A percentile compares a stretch with the other conserved stretches of the same genome.
Conservation (phyloP, 1,140 invertebrate species). For the Idris sp. region DNA sequence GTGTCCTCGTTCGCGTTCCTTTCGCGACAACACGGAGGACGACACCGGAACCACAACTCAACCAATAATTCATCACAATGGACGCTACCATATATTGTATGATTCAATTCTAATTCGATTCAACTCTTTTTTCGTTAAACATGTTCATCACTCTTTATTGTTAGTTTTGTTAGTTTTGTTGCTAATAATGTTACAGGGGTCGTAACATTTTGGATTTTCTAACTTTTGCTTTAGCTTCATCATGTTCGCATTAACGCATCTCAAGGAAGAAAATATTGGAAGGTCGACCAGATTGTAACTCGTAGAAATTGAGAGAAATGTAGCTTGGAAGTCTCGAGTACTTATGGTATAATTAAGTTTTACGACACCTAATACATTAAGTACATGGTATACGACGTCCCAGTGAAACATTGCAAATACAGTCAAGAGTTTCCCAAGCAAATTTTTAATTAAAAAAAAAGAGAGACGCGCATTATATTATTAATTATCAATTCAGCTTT, state of each 20-base stretch:
- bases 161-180: too few species aligned
- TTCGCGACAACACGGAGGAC: slow-evolving; percentile 44
- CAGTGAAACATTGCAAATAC: slow-evolving; percentile 45
- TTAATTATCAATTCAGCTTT: slow-evolving; percentile 49
- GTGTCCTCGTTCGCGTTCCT: slow-evolving; percentile 63
- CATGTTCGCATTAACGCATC: slow-evolving; percentile 41
- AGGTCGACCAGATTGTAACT: slow-evolving; percentile 59
- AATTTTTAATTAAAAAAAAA: slow-evolving; percentile 33
- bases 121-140: too few species aligned
- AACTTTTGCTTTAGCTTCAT: slow-evolving; percentile 21
- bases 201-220: slow-evolving; percentile 9
- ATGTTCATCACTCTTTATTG: too few species aligned
- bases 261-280: slow-evolving; percentile 59
- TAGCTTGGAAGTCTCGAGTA: slow-evolving; percentile 40
- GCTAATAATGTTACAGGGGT: neutral
- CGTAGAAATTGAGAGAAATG: slow-evolving; percentile 60
- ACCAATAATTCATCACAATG: slow-evolving; percentile 72
- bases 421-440: slow-evolving; percentile 34
- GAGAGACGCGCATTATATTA: slow-evolving; percentile 20
- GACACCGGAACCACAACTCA: slow-evolving; percentile 49
- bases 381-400: slow-evolving; percentile 38
- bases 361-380: slow-evolving; percentile 59
- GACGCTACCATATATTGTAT: slow-evolving; percentile 71
- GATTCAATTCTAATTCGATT: too few species aligned
- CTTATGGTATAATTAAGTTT: slow-evolving; percentile 62